Evolutionary conservation across 2,113 vertebrate species (phyloP).

Genomic region (Tychaedon coryphoeus): DNA sequence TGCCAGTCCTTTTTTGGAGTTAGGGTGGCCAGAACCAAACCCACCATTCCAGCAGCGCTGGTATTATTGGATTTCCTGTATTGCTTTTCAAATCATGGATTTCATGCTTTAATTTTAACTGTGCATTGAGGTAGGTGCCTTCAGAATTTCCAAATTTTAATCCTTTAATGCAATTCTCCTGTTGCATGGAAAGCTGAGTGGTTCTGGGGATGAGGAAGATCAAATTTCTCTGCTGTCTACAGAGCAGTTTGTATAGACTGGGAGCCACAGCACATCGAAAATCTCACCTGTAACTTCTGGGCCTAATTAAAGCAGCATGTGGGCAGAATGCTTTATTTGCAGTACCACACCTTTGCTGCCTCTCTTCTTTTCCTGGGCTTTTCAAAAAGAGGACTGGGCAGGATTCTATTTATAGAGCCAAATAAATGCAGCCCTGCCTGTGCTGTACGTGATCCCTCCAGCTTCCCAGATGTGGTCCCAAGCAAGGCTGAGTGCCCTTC

Average conservation of each 20-base stretch:
- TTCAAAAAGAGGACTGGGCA: slow-evolving; percentile 23
- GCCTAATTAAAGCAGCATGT: background rate
- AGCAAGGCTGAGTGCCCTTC: background rate
- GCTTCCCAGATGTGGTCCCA: background rate
- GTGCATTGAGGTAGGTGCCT: background rate
- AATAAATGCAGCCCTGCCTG: slow-evolving; percentile 55
- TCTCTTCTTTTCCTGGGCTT: slow-evolving; percentile 61
- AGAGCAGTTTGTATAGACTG: background rate
- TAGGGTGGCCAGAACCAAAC: background rate
- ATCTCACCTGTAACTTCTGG: background rate
- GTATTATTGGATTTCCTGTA: background rate
- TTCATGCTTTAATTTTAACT: background rate
- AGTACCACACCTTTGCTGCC: slow-evolving; percentile 64
- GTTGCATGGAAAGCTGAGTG: background rate
- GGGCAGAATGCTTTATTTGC: slow-evolving; percentile 45
- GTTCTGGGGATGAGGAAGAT: background rate
- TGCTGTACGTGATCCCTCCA: background rate
- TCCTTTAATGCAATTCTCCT: background rate
- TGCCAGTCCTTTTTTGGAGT: background rate
- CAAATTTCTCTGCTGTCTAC: background rate
- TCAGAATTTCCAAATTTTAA: background rate
- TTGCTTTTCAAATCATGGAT: background rate
- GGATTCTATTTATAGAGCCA: slow-evolving; percentile 63
- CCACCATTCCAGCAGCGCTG: background rate
- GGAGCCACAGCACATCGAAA: background rate